Base-by-base conservation (phyloP, 2,888 invertebrate species). In the Portevinia maculata region DNA sequence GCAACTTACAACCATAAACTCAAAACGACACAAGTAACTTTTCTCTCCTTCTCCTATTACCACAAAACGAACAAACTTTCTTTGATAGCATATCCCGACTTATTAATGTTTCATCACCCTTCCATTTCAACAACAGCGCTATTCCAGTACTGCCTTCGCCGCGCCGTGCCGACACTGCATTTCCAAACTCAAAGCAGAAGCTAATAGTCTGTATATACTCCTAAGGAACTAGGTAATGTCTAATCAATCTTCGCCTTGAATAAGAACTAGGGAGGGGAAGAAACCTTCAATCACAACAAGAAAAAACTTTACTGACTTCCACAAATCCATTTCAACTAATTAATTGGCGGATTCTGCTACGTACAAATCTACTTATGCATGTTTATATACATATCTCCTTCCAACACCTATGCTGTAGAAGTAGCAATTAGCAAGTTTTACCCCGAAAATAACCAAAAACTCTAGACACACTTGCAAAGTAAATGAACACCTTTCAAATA, bases 311-410 rank as follows among this genome's bases (percentile, higher is more conserved):
- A 86, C 88, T 87, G 88, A 88, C 88, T 88, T 86, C 87, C 85
- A 87, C 86, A 88, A 88, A 88, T 88, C 88, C 88, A 88, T 89
- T 88, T 86, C 87, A 87, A 88, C 87, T 73, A 79, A 84, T 73
- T 83, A 78, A 78, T 83, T 52, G 65, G 52, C 9, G 59, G 34
- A 48, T 24, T 24, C 24, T 55, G 41, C 46, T 37, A 17, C 8
- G 46, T 28, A 50, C 48, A 34, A 24, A 21, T 41, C n/a, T 30
- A 32, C n/a, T 9, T 13, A 41, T 44, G n/a, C 39, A 19, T 19
- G 17, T 3, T n/a, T 48, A 21, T 24, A n/a, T n/a, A 24, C 7
- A 53, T 11, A 17, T 11, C 53, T 34, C 9, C 34, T 7, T 30
- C 19, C 46, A 13, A 13, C 11, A 32, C 53, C 7, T 28, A 8